These are phyloP conservation scores for Otocyon megalotis DNA, from an alignment of 2,113 vertebrate species.

Conservation along the genomic window DNA sequence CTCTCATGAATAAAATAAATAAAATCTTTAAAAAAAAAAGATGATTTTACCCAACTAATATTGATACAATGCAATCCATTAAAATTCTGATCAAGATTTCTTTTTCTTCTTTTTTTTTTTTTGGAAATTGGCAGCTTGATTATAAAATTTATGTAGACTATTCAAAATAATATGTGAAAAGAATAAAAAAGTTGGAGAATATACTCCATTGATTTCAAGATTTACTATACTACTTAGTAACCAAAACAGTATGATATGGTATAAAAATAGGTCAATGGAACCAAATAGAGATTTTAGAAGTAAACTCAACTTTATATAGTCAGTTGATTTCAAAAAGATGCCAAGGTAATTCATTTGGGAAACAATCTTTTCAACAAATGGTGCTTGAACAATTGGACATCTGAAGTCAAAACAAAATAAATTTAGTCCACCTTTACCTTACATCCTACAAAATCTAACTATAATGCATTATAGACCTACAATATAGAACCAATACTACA, in stretches of 20 bases:
- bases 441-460: not conserved
- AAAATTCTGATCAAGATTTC: not conserved
- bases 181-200: not conserved
- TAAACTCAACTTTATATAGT: not conserved
- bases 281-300: not conserved
- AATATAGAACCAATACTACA: not conserved
- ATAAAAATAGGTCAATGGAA: not conserved
- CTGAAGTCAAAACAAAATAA: not conserved
- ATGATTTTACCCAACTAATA: not conserved
- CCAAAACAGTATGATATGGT: not conserved
- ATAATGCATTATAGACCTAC: not conserved
- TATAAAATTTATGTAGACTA: not conserved
- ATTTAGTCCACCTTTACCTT: not conserved
- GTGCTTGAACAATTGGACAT: not conserved
- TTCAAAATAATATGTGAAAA: not conserved
- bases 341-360: not conserved
- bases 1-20: too few relatives aligned
- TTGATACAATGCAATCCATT: not conserved
- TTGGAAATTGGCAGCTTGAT: not conserved
- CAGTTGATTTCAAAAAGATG: not conserved
- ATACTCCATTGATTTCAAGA: not conserved
- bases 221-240: not conserved
- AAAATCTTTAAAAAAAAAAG: not conserved
- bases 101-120: not conserved
- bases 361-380: slow-evolving; percentile 1